A percentile compares a stretch with the other conserved stretches of the same genome.
Evolutionary conservation across 2,888 invertebrate genomes (phyloP).

Genomic region (Drosophila paranaensis): DNA sequence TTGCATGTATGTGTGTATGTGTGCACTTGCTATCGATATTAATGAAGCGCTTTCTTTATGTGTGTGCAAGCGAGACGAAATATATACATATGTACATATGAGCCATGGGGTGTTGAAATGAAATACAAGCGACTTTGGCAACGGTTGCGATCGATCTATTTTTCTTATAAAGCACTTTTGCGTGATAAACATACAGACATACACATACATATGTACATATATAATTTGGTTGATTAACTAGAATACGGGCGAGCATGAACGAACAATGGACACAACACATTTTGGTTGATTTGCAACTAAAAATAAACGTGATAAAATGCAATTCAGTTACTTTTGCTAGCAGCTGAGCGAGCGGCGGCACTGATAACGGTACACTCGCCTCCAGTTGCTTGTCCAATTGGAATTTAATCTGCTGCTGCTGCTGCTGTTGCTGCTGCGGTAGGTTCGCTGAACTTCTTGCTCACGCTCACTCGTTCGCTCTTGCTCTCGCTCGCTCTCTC

Average conservation of each 20-base stretch:
- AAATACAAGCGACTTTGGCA: conserved; percentile 3
- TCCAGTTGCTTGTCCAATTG: conserved; percentile 54
- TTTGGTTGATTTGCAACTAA: conserved; percentile 69
- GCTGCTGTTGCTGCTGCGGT: conserved; percentile 23
- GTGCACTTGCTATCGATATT: conserved; percentile 55
- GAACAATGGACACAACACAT: conserved; percentile 30
- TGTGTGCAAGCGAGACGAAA: conserved; percentile 8
- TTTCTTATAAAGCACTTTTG: conserved; percentile 17
- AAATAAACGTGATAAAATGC: conserved; percentile 79
- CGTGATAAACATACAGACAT: not conserved
- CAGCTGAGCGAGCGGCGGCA: conserved; percentile 10
- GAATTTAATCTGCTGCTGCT: conserved; percentile 56
- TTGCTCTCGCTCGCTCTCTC: conserved; percentile 7
- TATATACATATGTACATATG: too few species aligned
- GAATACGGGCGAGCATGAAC: conserved; percentile 28
- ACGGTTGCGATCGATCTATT: conserved; percentile 25
- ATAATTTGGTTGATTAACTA: conserved; percentile 14
- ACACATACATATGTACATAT: not conserved
- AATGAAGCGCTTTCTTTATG: conserved; percentile 54
- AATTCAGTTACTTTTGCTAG: conserved; percentile 48
- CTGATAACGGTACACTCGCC: conserved; percentile 39
- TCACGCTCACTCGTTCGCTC: conserved; percentile 9
- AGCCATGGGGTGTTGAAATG: conserved; percentile 4
- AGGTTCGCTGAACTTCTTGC: conserved; percentile 68
- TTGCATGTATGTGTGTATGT: conserved; percentile 20